A percentile compares a stretch with the other conserved stretches of the same genome.
These are phyloP conservation scores for Coenonympha glycerion DNA, from an alignment of 2,888 invertebrate genomes.

Conservation along the genomic window DNA sequence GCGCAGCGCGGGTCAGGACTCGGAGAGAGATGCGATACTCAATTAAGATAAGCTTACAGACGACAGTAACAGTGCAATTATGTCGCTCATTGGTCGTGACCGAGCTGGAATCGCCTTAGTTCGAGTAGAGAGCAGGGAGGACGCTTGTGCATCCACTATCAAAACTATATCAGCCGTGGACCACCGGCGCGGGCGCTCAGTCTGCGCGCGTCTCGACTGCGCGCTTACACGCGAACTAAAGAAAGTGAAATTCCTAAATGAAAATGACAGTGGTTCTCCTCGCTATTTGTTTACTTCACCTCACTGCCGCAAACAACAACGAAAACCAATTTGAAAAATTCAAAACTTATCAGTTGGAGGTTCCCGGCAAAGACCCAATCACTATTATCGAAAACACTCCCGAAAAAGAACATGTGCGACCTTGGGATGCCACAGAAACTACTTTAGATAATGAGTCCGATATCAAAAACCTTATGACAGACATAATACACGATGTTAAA, in stretches of 20 bases:
- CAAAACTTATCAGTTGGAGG: slow-evolving; percentile 72
- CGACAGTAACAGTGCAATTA: slow-evolving; percentile 70
- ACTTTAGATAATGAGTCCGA: slow-evolving; percentile 50
- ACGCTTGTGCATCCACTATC: slow-evolving; percentile 65
- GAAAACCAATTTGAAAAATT: slow-evolving; percentile 50
- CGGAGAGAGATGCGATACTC: slow-evolving; percentile 64
- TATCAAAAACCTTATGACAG: slow-evolving; percentile 61
- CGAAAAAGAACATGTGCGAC: slow-evolving; percentile 34
- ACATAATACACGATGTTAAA: slow-evolving; percentile 59
- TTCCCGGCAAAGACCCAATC: slow-evolving; percentile 75
- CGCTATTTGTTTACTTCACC: slow-evolving; percentile 47
- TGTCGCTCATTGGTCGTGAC: slow-evolving; percentile 72
- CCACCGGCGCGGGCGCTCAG: slow-evolving; percentile 56
- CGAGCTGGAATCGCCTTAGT: slow-evolving; percentile 64
- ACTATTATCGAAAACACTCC: slow-evolving; percentile 73
- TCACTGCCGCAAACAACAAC: slow-evolving; percentile 46
- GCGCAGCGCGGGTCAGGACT: slow-evolving; percentile 65
- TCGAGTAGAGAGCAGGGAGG: slow-evolving; percentile 60
- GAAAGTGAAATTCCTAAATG: slow-evolving; percentile 64
- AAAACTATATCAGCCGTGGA: slow-evolving; percentile 68
- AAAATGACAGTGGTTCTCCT: slow-evolving; percentile 65
- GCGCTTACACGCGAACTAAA: slow-evolving; percentile 54
- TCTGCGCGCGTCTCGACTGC: slow-evolving; percentile 54
- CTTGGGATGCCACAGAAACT: slow-evolving; percentile 30
- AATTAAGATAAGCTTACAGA: slow-evolving; percentile 66